phyloP scores from a whole-genome alignment of 2,113 vertebrate genomes.

The Mungos mungo region DNA sequence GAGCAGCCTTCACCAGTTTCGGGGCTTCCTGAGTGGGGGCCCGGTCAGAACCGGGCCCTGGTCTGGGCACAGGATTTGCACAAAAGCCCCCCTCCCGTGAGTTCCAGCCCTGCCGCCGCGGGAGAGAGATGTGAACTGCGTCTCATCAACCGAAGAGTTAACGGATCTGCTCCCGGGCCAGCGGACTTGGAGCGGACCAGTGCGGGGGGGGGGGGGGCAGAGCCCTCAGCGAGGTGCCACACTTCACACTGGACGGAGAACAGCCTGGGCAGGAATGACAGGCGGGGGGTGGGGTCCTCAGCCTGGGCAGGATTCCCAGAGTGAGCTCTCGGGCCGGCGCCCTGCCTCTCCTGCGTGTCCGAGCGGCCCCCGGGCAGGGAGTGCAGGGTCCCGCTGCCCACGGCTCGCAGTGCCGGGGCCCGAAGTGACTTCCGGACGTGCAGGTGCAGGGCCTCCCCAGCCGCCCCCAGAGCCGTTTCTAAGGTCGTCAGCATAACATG shows the following conservation, averaged over 20 bases:
- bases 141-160: slow-evolving; percentile 26
- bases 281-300: neutral
- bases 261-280: neutral
- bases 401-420: neutral
- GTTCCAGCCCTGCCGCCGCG: neutral
- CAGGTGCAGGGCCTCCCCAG: neutral
- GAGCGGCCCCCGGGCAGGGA: neutral
- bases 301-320: neutral
- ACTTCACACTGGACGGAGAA: neutral
- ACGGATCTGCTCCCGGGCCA: neutral
- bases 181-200: neutral
- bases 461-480: slow-evolving; percentile 76
- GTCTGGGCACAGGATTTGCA: neutral
- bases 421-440: neutral
- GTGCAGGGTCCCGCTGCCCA: fast-evolving
- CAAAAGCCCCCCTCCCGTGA: neutral
- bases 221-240: neutral
- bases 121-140: slow-evolving; percentile 17
- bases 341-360: neutral
- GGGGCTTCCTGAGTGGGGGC: neutral
- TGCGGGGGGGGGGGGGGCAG: no score
- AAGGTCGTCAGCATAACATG: slow-evolving; percentile 69
- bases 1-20: neutral
- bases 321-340: no score
- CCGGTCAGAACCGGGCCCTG: neutral